A percentile compares a stretch with the other conserved stretches of the same genome.
Evolutionary conservation across 2,888 invertebrate genomes (phyloP).

Genomic region (Venusia cambrica): DNA sequence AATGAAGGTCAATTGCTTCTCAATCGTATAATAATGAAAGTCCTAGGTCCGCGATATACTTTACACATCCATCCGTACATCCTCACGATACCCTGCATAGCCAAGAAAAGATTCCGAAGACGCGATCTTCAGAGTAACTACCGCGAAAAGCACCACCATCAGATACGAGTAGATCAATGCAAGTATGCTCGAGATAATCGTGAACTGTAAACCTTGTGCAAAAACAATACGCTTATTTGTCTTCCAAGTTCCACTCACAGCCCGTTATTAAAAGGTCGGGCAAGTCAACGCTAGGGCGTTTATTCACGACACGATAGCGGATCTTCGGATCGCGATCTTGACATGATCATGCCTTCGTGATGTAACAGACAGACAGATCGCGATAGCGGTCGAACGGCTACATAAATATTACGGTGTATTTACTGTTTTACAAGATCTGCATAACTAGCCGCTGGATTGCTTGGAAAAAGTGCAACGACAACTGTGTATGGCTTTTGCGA

Average conservation of each 20-base stretch:
- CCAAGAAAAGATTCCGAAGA: no score
- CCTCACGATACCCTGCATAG: no score
- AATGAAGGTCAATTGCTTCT: no score
- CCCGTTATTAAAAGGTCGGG: slow-evolving; percentile 39
- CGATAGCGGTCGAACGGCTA: slow-evolving; percentile 39
- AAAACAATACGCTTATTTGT: slow-evolving; percentile 14
- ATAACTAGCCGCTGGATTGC: slow-evolving; percentile 17
- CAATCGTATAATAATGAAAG: no score
- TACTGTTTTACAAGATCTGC: slow-evolving; percentile 29
- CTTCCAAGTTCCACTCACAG: slow-evolving; percentile 27
- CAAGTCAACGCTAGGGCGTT: slow-evolving; percentile 35
- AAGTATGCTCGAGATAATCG: no score
- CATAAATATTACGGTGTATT: slow-evolving; percentile 34
- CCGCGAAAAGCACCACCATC: no score
- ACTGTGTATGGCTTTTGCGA: no score
- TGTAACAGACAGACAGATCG: slow-evolving; percentile 41
- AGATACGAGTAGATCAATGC: no score
- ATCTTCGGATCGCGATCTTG: slow-evolving; percentile 62
- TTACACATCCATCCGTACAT: no score
- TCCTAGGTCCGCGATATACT: no score
- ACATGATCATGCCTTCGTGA: slow-evolving; percentile 62
- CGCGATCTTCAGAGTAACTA: no score
- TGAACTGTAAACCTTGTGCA: slow-evolving; percentile 1
- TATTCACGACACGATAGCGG: slow-evolving; percentile 53
- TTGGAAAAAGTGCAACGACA: slow-evolving; percentile 14